A percentile compares a stretch with the other conserved stretches of the same genome.
Conservation (phyloP, 2,797 vertebrate species). For the Pseudochirops cupreus region DNA sequence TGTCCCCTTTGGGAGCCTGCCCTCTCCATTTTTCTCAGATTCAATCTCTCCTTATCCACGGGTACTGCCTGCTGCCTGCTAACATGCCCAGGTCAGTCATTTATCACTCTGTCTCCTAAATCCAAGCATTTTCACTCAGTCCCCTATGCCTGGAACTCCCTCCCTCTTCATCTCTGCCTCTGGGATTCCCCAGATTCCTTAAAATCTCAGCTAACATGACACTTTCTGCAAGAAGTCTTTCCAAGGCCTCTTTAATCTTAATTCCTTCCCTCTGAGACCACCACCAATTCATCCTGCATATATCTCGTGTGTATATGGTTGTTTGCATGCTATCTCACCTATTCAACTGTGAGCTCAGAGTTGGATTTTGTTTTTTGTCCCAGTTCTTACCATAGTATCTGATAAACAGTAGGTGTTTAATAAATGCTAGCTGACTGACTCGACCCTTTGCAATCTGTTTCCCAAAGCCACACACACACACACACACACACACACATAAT, state of each 20-base stretch:
- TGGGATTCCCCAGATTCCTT: not conserved
- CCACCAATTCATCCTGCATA: not conserved
- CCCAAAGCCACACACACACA: not conserved
- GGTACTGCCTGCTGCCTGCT: not conserved
- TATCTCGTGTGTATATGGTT: not conserved
- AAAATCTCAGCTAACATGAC: not conserved
- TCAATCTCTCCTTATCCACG: not conserved
- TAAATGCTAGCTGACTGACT: not conserved
- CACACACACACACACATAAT: not conserved
- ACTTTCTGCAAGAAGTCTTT: not conserved
- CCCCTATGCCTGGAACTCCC: not conserved
- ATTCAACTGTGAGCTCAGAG: not conserved
- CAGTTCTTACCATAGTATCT: not conserved
- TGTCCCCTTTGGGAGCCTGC: not conserved
- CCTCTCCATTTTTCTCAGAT: not conserved
- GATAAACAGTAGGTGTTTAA: not conserved
- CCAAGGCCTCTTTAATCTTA: not conserved
- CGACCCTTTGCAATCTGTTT: not conserved
- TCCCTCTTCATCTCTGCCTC: not conserved
- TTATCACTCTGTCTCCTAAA: not conserved
- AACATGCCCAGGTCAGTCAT: not conserved
- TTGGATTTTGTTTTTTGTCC: not conserved
- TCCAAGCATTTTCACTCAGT: not conserved
- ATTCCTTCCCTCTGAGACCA: not conserved
- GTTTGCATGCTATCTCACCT: not conserved